Percentiles rank a stretch among this genome's conserved stretches.
Evolutionary conservation across 2,888 invertebrate genomes (phyloP).

Genomic region (Drosophila greeni): DNA sequence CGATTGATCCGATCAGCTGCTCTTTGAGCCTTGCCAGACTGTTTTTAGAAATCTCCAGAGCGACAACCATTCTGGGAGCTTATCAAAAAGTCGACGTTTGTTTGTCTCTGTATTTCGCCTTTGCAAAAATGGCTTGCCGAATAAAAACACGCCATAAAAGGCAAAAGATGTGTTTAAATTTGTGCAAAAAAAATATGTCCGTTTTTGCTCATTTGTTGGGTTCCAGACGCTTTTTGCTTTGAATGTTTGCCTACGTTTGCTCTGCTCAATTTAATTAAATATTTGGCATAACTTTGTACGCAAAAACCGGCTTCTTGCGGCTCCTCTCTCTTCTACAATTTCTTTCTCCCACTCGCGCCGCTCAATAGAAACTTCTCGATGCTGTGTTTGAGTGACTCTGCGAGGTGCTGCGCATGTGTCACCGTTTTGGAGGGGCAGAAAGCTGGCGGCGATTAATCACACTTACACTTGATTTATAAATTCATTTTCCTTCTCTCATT

Average conservation of each 20-base stretch:
- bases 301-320: conserved; percentile 59
- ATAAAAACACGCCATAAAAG: conserved; percentile 41
- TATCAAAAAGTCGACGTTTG: conserved; percentile 51
- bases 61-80: conserved; percentile 40
- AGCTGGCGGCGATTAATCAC: conserved; percentile 47
- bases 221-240: conserved; percentile 16
- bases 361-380: conserved; percentile 66
- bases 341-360: conserved; percentile 26
- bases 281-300: conserved; percentile 46
- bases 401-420: conserved; percentile 38
- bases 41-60: conserved; percentile 27
- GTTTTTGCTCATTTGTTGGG: conserved; percentile 18
- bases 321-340: conserved; percentile 16
- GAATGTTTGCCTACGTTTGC: conserved; percentile 7
- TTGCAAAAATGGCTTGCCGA: conserved; percentile 36
- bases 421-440: conserved; percentile 17
- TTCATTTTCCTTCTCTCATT: conserved; percentile 11
- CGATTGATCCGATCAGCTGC: conserved; percentile 56
- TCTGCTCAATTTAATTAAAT: conserved; percentile 47
- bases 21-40: conserved; percentile 46
- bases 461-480: conserved; percentile 16
- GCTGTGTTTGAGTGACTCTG: conserved; percentile 13
- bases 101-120: conserved; percentile 41
- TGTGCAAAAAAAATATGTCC: conserved; percentile 10
- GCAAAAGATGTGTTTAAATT: conserved; percentile 1